Evolutionary conservation across 1,140 invertebrate species (phyloP).

Genomic region (Leptopilina clavipes): DNA sequence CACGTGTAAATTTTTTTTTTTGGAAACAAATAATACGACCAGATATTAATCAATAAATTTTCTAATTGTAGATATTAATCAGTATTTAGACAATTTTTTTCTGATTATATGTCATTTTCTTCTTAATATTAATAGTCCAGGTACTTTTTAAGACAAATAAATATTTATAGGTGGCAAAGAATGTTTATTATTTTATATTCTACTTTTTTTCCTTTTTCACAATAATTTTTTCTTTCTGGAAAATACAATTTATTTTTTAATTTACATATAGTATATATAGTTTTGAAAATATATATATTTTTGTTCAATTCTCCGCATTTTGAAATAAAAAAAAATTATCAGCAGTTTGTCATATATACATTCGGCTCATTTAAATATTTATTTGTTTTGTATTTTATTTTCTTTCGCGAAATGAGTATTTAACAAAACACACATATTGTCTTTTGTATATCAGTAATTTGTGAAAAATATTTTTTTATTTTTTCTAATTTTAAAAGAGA

Average conservation of each 20-base stretch:
- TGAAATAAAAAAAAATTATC: too few species aligned
- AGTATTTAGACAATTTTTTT: background rate
- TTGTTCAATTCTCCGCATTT: too few species aligned
- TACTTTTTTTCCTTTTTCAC: background rate
- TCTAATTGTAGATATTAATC: too few species aligned
- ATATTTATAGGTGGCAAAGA: background rate
- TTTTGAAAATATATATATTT: too few species aligned
- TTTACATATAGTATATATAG: too few species aligned
- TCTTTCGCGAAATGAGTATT: too few species aligned
- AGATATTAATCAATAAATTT: slow-evolving; percentile 11
- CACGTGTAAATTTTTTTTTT: background rate
- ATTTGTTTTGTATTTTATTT: too few species aligned
- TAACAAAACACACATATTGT: background rate
- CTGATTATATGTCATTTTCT: background rate
- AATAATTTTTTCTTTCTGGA: too few species aligned
- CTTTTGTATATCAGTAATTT: background rate
- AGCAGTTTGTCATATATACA: too few species aligned
- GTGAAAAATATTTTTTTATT: background rate
- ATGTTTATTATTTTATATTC: background rate
- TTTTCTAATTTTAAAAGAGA: slow-evolving; percentile 3
- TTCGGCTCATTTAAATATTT: too few species aligned
- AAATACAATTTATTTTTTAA: too few species aligned
- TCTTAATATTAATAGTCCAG: background rate
- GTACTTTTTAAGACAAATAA: background rate
- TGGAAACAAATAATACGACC: background rate